phyloP scores from a whole-genome alignment of 2,888 invertebrate genomes.

The Chrysolina americana region DNA sequence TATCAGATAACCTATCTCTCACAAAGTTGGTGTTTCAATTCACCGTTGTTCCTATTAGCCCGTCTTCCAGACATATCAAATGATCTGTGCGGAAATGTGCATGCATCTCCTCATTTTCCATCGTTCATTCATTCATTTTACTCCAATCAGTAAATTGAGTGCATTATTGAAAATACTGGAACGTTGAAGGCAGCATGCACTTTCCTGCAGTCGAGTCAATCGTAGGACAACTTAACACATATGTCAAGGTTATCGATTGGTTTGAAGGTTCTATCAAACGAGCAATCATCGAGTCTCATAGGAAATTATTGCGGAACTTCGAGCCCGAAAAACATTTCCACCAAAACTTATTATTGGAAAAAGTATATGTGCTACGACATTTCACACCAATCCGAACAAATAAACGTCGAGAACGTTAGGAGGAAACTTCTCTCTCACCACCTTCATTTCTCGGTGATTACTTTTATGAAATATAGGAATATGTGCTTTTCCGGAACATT shows the following conservation, averaged over 20 bases:
- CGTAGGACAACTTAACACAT: not conserved
- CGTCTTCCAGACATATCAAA: too few relatives aligned
- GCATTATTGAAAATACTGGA: too few relatives aligned
- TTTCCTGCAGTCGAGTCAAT: not conserved
- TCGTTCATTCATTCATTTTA: too few relatives aligned
- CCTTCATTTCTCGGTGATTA: constrained; percentile 21
- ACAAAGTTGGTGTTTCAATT: too few relatives aligned
- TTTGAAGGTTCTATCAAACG: constrained; percentile 14
- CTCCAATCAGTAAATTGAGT: too few relatives aligned
- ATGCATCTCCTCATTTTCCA: too few relatives aligned
- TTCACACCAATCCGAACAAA: constrained; percentile 30
- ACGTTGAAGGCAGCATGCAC: not conserved
- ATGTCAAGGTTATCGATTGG: constrained; percentile 14
- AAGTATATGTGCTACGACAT: constrained; percentile 26
- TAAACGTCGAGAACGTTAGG: constrained; percentile 2
- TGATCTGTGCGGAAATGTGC: too few relatives aligned
- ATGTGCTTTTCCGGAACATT: not conserved
- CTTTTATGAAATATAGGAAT: constrained; percentile 23
- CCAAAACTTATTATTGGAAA: constrained; percentile 33
- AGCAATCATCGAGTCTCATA: constrained; percentile 27
- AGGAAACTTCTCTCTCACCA: constrained; percentile 9
- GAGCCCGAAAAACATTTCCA: constrained; percentile 16
- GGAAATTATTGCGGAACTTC: constrained; percentile 30
- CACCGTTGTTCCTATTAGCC: too few relatives aligned
- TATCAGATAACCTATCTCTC: too few relatives aligned